Evolutionary conservation across 2,888 invertebrate species (phyloP), one percentile per base, ranked within the genome.

Genomic region (Orthosia gracilis): DNA sequence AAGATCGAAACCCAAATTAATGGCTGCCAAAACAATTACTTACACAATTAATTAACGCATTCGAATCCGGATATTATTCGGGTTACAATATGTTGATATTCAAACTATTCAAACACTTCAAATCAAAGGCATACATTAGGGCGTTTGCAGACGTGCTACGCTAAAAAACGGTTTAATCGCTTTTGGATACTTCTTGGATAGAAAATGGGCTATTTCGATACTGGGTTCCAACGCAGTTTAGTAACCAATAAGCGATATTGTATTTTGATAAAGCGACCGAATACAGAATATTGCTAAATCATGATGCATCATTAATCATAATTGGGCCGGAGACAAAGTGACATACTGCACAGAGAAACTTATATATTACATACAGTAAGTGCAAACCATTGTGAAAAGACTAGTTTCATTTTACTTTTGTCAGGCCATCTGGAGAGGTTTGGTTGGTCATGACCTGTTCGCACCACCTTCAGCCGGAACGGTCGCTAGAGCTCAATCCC

Each of bases 101-200:
- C 3, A 17, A 73, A 63, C 21, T 80, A 73, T 63, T 54, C 63
- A 61, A 76, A 82, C 55, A 77, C 59, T 65, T 55, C 47, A 76
- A 47, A 55, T 54, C 63, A 55, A 74, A 47, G 12, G 13, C 49
- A 23, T 52, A 57, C 1, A 18, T 31, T 13, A 52, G 13, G 23
- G 40, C 0, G 7, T 15, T 45, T 9, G 7, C 18, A 72, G 80
- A 79, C 40, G 5, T 21, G 15, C 52, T 54, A 26, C 12, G 21
- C 5, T 17, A 21, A 40, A 23, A 18, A 45, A 57, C 45, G 5
- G 31, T 49, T 18, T 54, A 1, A 9, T 40, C 7, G 18, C 17
- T 21, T 21, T 40, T 52, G 1, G 40, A 21, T 9, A 11, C 9
- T 5, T n/a, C n/a, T n/a, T n/a, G 21, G 21, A 21, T 12, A 31